These are phyloP conservation scores for Onychostoma macrolepis DNA, from an alignment of 2,113 vertebrate genomes.

Conservation along the genomic window DNA sequence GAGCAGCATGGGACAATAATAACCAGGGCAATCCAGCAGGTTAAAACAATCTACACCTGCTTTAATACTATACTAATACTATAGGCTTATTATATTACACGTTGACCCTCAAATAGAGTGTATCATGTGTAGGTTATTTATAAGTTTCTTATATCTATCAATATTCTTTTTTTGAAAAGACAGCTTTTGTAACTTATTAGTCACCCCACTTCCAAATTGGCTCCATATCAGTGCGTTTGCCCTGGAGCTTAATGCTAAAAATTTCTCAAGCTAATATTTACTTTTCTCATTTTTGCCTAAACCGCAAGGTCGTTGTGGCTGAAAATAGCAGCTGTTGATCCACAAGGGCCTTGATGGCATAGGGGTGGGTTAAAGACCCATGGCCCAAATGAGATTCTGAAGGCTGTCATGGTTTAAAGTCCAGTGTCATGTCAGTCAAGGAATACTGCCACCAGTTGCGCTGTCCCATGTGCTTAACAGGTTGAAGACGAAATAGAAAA, in stretches of 20 bases:
- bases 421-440: constrained; percentile 37
- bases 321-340: constrained; percentile 70
- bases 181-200: neutral
- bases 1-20: neutral
- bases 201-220: neutral
- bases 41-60: neutral
- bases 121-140: too few relatives aligned
- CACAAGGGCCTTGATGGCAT: constrained; percentile 19
- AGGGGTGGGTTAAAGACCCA: constrained; percentile 50
- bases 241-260: neutral
- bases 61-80: neutral
- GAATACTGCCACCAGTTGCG: neutral
- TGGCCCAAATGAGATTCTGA: constrained; percentile 20
- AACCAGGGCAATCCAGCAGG: neutral
- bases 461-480: constrained; percentile 9
- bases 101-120: too few relatives aligned
- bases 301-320: constrained; percentile 59
- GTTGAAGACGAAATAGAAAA: neutral
- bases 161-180: neutral
- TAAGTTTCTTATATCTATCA: too few relatives aligned
- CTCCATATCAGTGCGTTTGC: neutral
- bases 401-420: constrained; percentile 47
- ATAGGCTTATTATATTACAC: neutral
- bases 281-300: constrained; percentile 45
- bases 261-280: constrained; percentile 62